Evolutionary conservation across 2,113 vertebrate genomes (phyloP), one percentile per base, ranked within the genome.

Genomic region (Pardalotus punctatus): DNA sequence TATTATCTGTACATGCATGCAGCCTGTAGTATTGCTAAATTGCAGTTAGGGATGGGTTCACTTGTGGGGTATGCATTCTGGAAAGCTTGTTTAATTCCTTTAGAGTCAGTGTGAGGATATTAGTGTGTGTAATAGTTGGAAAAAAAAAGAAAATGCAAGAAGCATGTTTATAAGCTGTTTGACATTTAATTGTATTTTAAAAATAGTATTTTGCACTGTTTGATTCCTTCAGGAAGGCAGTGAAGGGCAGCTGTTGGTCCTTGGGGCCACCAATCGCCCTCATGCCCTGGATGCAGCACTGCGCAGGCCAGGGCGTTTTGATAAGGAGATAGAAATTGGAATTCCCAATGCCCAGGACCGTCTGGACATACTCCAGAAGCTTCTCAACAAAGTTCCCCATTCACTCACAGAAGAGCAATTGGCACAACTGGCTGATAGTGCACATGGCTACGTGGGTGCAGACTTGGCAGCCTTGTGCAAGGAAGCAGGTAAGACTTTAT

Each of bases 241-340:
- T 78, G 97, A 98, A 33, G 99, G 99, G n/a, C 99, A 98, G 69
- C 97, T 99, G 27, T 43, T 99, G 95, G 98, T 99, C 10, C 98
- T 99, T 24, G 99, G 99, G 42, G 99, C 99, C 79, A 99, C 99
- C 23, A 99, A 99, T 89, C 98, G 99, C 28, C 99, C 99, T 57
- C 98, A 99, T 0, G 98, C 99, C 2, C 95, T 99, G 58, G 99
- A 99, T 92, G 97, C 98, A 6, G 99, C 99, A 0, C 97, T 99
- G 72, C 98, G 99, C 65, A 98, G 99, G 47, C 99, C 99, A 0
- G 99, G 99, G 0, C 98, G 99, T 33, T 99, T 99, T 24, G 99
- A 99, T 94, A 99, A 98, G 88, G 99, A 99, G 97, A 98, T 99
- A 91, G 99, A 99, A 97, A 99, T 99, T 36, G 99, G 99, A 1